Evolutionary conservation across 2,797 vertebrate genomes (phyloP).

Genomic region (Chrosomus eos): DNA sequence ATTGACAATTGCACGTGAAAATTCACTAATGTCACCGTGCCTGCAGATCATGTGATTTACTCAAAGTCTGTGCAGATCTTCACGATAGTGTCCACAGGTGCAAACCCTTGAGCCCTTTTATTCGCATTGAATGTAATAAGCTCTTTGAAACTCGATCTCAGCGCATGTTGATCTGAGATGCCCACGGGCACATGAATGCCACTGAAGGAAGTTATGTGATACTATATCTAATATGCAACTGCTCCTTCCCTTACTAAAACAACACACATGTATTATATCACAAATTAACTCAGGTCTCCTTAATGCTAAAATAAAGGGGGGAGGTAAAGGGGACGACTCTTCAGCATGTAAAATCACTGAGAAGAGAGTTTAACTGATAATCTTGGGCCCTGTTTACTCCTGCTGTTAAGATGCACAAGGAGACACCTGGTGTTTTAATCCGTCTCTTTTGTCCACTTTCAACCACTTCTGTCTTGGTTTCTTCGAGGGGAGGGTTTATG

Average conservation of each 20-base stretch:
- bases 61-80: slow-evolving; percentile 12
- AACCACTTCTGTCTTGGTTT: too few species aligned
- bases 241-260: slow-evolving; percentile 46
- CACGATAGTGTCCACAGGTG: not conserved
- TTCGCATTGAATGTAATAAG: slow-evolving; percentile 43
- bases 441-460: too few species aligned
- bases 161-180: slow-evolving; percentile 58
- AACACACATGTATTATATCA: slow-evolving; percentile 45
- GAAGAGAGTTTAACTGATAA: too few species aligned
- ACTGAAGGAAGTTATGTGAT: slow-evolving; percentile 46
- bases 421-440: too few species aligned
- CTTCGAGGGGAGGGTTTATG: too few species aligned
- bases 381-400: too few species aligned
- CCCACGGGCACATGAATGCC: slow-evolving; percentile 44
- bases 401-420: too few species aligned
- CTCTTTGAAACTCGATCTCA: not conserved
- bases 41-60: not conserved
- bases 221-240: slow-evolving; percentile 56
- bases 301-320: slow-evolving; percentile 48
- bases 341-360: slow-evolving; percentile 50
- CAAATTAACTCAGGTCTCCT: slow-evolving; percentile 68
- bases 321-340: slow-evolving; percentile 44
- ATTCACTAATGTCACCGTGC: not conserved
- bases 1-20: not conserved
- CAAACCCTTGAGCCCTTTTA: not conserved